Conservation (phyloP, 2,888 invertebrate genomes). For the Papilio elwesi region DNA sequence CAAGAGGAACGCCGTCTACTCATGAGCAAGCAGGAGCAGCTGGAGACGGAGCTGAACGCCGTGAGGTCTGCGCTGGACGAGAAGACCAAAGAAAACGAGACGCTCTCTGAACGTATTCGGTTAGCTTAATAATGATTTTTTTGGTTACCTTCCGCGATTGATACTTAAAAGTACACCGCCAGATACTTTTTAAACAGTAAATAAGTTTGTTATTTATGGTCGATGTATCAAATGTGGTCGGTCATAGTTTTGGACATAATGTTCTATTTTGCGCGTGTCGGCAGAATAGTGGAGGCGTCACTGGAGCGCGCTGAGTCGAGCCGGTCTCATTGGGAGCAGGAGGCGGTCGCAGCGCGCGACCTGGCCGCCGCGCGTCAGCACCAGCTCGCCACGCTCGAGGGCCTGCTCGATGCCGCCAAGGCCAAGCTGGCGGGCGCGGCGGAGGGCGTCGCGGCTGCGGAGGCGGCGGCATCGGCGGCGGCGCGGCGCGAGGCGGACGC, state of each 20-base stretch:
- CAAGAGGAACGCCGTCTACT: conserved; percentile 92
- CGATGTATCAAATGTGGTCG: too few species aligned
- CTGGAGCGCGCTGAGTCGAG: conserved; percentile 90
- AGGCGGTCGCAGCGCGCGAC: conserved; percentile 89
- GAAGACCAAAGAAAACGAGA: conserved; percentile 86
- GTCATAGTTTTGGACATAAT: too few species aligned
- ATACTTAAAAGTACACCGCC: too few species aligned
- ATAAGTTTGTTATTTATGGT: too few species aligned
- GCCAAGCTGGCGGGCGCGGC: conserved; percentile 84
- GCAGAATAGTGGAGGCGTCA: conserved; percentile 86
- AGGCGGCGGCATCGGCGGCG: conserved; percentile 65
- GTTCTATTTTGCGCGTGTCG: neutral
- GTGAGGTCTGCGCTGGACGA: conserved; percentile 85
- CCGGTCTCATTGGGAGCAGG: conserved; percentile 88
- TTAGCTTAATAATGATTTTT: conserved; percentile 45
- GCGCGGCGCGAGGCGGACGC: conserved; percentile 74
- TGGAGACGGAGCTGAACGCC: conserved; percentile 88
- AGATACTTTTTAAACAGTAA: too few species aligned
- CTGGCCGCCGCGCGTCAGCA: conserved; percentile 90
- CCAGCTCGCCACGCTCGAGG: conserved; percentile 90
- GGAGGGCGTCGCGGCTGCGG: conserved; percentile 62
- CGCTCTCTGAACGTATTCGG: conserved; percentile 88
- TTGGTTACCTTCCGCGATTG: neutral
- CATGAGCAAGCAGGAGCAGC: conserved; percentile 90
- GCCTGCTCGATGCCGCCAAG: conserved; percentile 92